These are phyloP conservation scores for Cheirogaleus medius DNA, from an alignment of 2,113 vertebrate species.

Conservation along the genomic window DNA sequence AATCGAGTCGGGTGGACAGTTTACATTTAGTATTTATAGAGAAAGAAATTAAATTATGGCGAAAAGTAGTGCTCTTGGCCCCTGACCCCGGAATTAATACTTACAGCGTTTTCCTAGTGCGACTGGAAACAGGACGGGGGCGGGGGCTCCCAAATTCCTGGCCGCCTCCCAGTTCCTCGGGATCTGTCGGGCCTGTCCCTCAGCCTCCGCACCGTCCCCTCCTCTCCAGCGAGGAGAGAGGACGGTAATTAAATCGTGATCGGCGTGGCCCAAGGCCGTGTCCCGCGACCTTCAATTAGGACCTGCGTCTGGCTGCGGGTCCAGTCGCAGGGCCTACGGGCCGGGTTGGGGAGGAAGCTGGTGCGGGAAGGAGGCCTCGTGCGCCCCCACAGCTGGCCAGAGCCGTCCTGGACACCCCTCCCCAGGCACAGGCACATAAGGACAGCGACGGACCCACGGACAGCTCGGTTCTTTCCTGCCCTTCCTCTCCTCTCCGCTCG, in stretches of 20 bases:
- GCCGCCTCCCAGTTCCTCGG: constrained; percentile 58
- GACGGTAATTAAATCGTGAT: constrained; percentile 63
- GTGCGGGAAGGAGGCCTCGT: too few species aligned
- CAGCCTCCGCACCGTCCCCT: not conserved
- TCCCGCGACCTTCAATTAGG: constrained; percentile 71
- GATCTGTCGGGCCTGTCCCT: not conserved
- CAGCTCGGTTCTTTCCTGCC: not conserved
- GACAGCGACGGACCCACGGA: not conserved
- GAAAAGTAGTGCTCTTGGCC: constrained; percentile 89
- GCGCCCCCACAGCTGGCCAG: too few species aligned
- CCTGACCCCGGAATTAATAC: constrained; percentile 87
- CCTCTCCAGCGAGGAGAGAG: constrained; percentile 6
- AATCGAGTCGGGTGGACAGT: constrained; percentile 92
- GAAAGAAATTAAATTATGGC: constrained; percentile 91
- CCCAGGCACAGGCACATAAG: not conserved
- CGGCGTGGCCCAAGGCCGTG: constrained; percentile 57
- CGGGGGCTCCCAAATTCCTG: constrained; percentile 56
- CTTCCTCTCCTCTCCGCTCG: not conserved
- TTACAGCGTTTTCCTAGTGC: constrained; percentile 78
- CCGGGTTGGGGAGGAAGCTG: not conserved
- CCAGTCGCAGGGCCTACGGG: too few species aligned
- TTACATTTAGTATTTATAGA: constrained; percentile 97
- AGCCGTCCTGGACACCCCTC: too few species aligned
- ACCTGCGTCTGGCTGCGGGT: not conserved
- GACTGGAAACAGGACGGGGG: constrained; percentile 48